Base-by-base conservation (phyloP, 2,113 vertebrate genomes). In the Odocoileus virginianus region DNA sequence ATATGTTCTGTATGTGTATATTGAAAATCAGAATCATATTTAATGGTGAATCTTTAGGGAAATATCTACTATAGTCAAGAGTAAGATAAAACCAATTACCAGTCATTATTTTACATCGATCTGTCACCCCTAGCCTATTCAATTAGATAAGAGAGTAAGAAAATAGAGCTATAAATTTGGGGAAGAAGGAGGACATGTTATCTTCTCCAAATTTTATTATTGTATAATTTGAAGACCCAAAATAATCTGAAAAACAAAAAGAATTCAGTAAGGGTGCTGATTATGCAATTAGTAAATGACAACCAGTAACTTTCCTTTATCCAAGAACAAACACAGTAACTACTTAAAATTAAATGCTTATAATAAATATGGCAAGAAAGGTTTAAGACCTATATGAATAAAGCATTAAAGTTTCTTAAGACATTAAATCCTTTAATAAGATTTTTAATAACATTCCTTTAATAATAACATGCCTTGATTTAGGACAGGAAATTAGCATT, bases 301-400 rank as follows among this genome's bases (percentile, higher is more conserved):
- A 90, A 50, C 33, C 61, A 40, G 40, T 74, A 90, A 60, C 61
- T 52, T 74, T 83, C 10, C 33, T 71, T 84, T 89, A 60, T 76
- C 61, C 23, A 89, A 67, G 14, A 71, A 71, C 21, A 90, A 50
- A 23, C 61, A 89, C 54, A 58, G 9, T 52, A 89, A 40, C 40
- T 89, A 71, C 64, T 95, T 85, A 95, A 90, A 85, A 95, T 85
- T 76, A 90, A 95, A 91, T 90, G 33, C 43, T 21, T 89, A 33
- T 52, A 43, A 84, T 76, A 61, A 85, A 78, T 60, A 95, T 40
- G 36, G 64, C 36, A 47, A 45, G 71, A 86, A 60, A 94, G 52
- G 27, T 79, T 21, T 79, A 94, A 74, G 58, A 43, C 28, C 45
- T 84, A 40, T 50, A 58, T 17, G 27, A 60, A 85, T 27, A 40